Evolutionary conservation across 2,113 vertebrate genomes (phyloP), one percentile per base, ranked within the genome.

Genomic region (Halichoeres trimaculatus): DNA sequence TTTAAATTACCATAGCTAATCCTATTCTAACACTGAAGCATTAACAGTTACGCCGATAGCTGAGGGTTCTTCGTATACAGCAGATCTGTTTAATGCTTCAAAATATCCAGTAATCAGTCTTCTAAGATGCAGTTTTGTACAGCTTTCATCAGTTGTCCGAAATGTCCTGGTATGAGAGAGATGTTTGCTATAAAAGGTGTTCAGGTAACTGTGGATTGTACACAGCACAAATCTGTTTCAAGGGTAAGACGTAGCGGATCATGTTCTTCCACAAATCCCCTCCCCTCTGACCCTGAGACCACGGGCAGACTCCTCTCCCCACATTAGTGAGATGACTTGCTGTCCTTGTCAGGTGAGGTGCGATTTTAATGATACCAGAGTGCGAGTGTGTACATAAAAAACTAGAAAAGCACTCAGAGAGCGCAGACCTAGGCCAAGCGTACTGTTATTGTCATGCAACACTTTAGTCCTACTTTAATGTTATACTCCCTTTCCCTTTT

Each of bases 321-420:
- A 68, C 84, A 89, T 89, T 89, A 90, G 88, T 53, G 48, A 81
- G 84, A 91, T 88, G 88, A 89, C 68, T 85, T 68, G 74, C 76
- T 85, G 88, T 84, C 89, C 85, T 92, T 90, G 79, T 79, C 73
- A 80, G 78, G 53, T 53, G 73, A 78, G 51, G 38, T 76, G 60
- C 61, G 53, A 65, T 14, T 75, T 76, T 76, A 70, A 83, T 84
- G 68, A 78, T 70, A 87, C 75, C 62, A 35, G 5, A 22, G 50
- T 68, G 24, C 14, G 16, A 53, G 1, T 53, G 10, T 10, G 12
- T 26, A 53, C 6, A 24, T 23, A 53, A 55, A 55, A 55, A 55
- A n/a, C n/a, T n/a, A n/a, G n/a, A n/a, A n/a, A n/a, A n/a, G n/a
- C n/a, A n/a, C n/a, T n/a, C n/a, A n/a, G n/a, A n/a, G n/a, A n/a